Evolutionary conservation across 2,113 vertebrate genomes (phyloP), one percentile per base, ranked within the genome.

Genomic region (Pluvialis apricaria): DNA sequence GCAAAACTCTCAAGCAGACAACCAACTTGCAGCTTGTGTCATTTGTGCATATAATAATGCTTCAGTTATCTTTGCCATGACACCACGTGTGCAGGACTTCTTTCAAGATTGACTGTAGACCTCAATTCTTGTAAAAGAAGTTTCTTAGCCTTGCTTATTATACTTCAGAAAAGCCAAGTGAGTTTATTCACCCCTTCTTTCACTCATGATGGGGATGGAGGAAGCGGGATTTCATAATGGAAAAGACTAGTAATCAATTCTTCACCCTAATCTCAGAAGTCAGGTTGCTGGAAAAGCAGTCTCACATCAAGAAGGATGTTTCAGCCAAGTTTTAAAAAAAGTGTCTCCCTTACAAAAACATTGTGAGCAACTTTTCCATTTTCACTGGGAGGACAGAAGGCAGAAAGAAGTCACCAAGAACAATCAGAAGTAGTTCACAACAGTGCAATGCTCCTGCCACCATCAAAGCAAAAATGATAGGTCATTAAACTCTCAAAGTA

Each of bases 401-500:
- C 52, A 87, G 49, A 81, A 69, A 38, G 49, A 81, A 90, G 55
- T 87, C 82, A 81, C 77, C 36, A 89, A 69, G 80, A 90, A 68
- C 83, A 85, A 51, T 85, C 66, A 18, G 64, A 76, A 91, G 52
- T 75, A 90, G 79, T 85, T 96, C 84, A 88, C 44, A 81, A 62
- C 54, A 77, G 5, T 2, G 2, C 44, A 73, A 9, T 61, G 31
- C 47, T 85, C 86, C 88, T 95, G 85, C 60, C 64, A 88, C 79
- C 78, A 91, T 94, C 79, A 88, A 68, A 78, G 60, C 29, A 92
- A 94, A 96, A 97, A 94, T 83, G 87, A 87, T 94, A 95, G 86
- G 71, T 81, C 94, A 94, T 97, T 97, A 97, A 95, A 95, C 42
- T 61, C 82, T 90, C 71, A 88, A 47, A 92, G 86, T 29, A 94